These are phyloP conservation scores for Ciona savignyi DNA, from an alignment of 23 tunicate species.

Conservation along the genomic window DNA sequence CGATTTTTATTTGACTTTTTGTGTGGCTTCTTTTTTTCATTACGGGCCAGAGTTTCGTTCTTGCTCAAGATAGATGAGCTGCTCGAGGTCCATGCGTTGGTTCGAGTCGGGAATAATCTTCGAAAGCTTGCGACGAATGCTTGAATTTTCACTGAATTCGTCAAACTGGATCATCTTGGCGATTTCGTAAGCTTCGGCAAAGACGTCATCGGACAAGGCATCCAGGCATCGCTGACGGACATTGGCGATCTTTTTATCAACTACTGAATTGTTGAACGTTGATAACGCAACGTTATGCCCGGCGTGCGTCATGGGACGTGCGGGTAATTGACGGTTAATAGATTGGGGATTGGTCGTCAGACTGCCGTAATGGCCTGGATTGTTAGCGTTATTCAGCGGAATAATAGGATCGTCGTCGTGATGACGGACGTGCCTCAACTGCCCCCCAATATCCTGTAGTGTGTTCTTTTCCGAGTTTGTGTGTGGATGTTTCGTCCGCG, in stretches of 20 bases:
- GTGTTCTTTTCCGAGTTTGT: not conserved
- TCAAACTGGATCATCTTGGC: constrained; percentile 34
- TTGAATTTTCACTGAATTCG: constrained; percentile 20
- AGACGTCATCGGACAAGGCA: constrained; percentile 34
- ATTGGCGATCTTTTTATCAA: constrained; percentile 39
- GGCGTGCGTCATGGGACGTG: not conserved
- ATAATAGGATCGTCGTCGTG: not conserved
- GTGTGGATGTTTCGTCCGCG: not conserved
- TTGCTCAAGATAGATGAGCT: constrained; percentile 71
- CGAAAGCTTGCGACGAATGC: constrained; percentile 15
- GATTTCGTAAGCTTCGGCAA: constrained; percentile 48
- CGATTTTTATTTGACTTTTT: too few species aligned
- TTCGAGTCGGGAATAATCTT: constrained; percentile 49
- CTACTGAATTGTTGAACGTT: constrained; percentile 21
- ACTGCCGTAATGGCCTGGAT: not conserved
- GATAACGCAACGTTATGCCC: not conserved
- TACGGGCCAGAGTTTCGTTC: constrained; percentile 16
- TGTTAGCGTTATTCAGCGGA: not conserved
- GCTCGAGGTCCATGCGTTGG: constrained; percentile 67
- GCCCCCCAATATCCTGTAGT: not conserved
- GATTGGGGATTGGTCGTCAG: not conserved
- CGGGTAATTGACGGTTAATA: not conserved
- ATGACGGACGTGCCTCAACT: not conserved
- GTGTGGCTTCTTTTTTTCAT: too few species aligned
- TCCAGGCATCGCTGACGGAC: constrained; percentile 34